phyloP scores from a whole-genome alignment of 2,888 invertebrate species.

The Coenonympha arcania region DNA sequence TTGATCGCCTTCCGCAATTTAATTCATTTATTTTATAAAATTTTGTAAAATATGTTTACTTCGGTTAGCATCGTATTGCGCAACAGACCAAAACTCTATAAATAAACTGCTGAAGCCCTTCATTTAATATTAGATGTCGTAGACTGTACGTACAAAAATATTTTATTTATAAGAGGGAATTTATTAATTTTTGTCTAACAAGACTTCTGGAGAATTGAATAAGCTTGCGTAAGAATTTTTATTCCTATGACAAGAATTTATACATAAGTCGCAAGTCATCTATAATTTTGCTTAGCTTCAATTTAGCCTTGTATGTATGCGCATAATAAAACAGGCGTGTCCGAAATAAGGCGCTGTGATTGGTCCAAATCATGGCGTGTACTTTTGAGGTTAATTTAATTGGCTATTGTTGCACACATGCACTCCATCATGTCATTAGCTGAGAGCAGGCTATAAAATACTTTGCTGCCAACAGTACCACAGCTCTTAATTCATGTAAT shows the following conservation, averaged over 20 bases:
- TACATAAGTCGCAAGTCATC: not conserved
- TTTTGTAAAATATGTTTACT: not conserved
- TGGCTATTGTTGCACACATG: not conserved
- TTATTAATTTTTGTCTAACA: too few relatives aligned
- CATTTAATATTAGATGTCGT: too few relatives aligned
- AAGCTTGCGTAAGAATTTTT: not conserved
- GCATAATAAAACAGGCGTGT: slow-evolving; percentile 13
- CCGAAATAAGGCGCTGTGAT: slow-evolving; percentile 13
- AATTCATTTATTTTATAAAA: slow-evolving; percentile 9
- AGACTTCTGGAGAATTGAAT: not conserved
- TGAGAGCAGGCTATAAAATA: not conserved
- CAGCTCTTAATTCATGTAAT: too few relatives aligned
- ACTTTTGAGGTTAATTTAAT: not conserved
- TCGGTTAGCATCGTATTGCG: not conserved
- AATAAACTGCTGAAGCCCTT: not conserved
- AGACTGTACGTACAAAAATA: too few relatives aligned
- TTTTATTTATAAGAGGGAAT: too few relatives aligned
- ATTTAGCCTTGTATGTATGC: not conserved
- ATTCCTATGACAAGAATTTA: not conserved
- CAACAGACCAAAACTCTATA: not conserved
- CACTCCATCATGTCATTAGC: not conserved
- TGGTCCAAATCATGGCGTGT: slow-evolving; percentile 15
- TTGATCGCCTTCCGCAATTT: slow-evolving; percentile 18
- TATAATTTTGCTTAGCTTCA: not conserved
- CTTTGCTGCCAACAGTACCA: too few relatives aligned